Evolutionary conservation across 2,888 invertebrate species (phyloP), one percentile per base, ranked within the genome.

Genomic region (Rhogogaster chlorosoma): DNA sequence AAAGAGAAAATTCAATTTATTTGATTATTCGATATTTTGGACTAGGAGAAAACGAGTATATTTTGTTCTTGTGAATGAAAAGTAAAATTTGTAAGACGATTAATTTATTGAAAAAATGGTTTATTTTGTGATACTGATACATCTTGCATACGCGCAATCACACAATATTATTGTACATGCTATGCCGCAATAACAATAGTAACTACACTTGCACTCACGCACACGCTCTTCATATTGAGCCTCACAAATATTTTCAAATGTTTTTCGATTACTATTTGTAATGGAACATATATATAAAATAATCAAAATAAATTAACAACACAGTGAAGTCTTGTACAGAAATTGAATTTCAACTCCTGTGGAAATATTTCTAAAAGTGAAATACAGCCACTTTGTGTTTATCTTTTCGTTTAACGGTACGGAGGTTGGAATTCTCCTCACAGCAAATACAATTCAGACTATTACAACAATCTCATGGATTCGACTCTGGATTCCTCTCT

Each of bases 281-380:
- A 90, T 90, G 89, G 91, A 90, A 86, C 91, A 90, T 92, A 92
- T 86, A 90, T 92, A 92, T 86, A 92, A 92, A 92, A 91, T 88
- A 90, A 92, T 89, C 88, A 87, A 91, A 92, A 92, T 93, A 92
- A 93, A 92, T 91, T 91, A 89, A 89, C 86, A 91, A 90, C 90
- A 87, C 88, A 86, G 87, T 86, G 88, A 86, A 88, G 85, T 84
- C 64, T 84, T 85, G 32, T 49, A 71, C 42, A 71, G 85, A 42
- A 85, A 75, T 83, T 85, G 82, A 83, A 70, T 32, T 67, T 70
- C 82, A 85, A 85, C 36, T 85, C 82, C 42, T 70, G 22, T 85
- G 67, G 82, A 57, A 38, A 82, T 82, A 64, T 85, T 80, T 53
- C 84, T 67, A 70, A 26, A 80, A 86, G 75, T n/a, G 85, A 70